Percentiles rank a stretch among this genome's conserved stretches.
Conservation (phyloP, 2,113 vertebrate species). For the Ptychochromis oligacanthus region DNA sequence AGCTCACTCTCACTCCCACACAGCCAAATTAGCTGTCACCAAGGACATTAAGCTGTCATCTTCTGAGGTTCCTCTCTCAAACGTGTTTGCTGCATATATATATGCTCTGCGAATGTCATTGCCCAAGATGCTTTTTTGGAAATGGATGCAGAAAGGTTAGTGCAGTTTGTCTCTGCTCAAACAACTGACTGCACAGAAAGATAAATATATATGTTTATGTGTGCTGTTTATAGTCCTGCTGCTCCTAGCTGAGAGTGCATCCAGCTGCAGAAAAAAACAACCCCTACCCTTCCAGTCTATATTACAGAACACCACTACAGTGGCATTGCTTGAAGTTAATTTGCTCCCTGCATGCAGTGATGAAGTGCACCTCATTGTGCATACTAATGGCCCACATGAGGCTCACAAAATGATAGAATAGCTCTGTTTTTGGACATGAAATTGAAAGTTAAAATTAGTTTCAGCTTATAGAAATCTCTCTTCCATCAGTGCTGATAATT, state of each 20-base stretch:
- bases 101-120: background rate
- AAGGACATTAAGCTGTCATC: slow-evolving; percentile 63
- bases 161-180: background rate
- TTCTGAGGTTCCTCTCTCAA: slow-evolving; percentile 42
- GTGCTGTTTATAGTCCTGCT: slow-evolving; percentile 18
- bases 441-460: slow-evolving; percentile 57
- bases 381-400: slow-evolving; percentile 63
- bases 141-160: background rate
- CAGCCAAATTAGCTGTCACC: slow-evolving; percentile 66
- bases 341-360: slow-evolving; percentile 60
- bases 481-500: slow-evolving; percentile 46
- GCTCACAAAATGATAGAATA: slow-evolving; percentile 59
- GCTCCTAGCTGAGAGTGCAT: background rate
- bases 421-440: slow-evolving; percentile 55
- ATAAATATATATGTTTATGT: background rate
- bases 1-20: slow-evolving; percentile 56
- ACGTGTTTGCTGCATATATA: slow-evolving; percentile 20
- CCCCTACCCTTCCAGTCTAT: slow-evolving; percentile 20
- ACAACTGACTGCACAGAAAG: background rate
- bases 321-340: slow-evolving; percentile 64
- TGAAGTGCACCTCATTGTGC: slow-evolving; percentile 67
- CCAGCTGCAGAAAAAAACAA: slow-evolving; percentile 35
- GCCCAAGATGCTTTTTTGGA: slow-evolving; percentile 21
- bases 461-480: slow-evolving; percentile 36
- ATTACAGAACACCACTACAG: slow-evolving; percentile 47